Conservation (phyloP, 2,888 invertebrate species). For the Steinernema hermaphroditum region DNA sequence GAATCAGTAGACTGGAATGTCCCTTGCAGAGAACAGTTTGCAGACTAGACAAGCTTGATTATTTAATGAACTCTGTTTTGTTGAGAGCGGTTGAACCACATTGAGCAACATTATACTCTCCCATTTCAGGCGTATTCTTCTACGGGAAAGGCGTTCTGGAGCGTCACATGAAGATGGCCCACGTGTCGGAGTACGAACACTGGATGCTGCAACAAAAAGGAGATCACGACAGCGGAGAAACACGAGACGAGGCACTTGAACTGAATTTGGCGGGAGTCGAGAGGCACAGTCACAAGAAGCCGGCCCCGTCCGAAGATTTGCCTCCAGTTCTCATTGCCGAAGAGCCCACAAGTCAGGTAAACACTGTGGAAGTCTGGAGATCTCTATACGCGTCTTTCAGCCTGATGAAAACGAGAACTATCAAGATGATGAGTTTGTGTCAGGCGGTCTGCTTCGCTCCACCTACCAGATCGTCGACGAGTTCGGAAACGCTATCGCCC, state of each 20-base stretch:
- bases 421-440: too few species aligned
- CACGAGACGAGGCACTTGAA: not conserved
- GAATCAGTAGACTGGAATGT: not conserved
- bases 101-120: constrained; percentile 1
- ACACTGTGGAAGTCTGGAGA: too few species aligned
- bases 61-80: too few species aligned
- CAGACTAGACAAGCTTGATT: too few species aligned
- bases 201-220: constrained; percentile 15
- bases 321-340: not conserved
- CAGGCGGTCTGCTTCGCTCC: too few species aligned
- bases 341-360: not conserved
- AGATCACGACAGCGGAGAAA: not conserved
- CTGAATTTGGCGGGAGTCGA: not conserved
- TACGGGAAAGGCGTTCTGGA: constrained; percentile 47
- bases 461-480: constrained; percentile 36
- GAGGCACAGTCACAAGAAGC: not conserved
- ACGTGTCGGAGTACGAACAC: constrained; percentile 38
- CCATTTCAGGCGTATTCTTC: constrained; percentile 42
- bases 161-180: constrained; percentile 49
- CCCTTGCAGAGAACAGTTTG: not conserved
- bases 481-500: constrained; percentile 38
- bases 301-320: not conserved
- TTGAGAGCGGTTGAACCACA: not conserved
- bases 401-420: too few species aligned
- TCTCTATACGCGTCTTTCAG: too few species aligned